A percentile compares a stretch with the other conserved stretches of the same genome.
These are phyloP conservation scores for Stenoptilia bipunctidactyla DNA, from an alignment of 2,888 invertebrate genomes.

Conservation along the genomic window DNA sequence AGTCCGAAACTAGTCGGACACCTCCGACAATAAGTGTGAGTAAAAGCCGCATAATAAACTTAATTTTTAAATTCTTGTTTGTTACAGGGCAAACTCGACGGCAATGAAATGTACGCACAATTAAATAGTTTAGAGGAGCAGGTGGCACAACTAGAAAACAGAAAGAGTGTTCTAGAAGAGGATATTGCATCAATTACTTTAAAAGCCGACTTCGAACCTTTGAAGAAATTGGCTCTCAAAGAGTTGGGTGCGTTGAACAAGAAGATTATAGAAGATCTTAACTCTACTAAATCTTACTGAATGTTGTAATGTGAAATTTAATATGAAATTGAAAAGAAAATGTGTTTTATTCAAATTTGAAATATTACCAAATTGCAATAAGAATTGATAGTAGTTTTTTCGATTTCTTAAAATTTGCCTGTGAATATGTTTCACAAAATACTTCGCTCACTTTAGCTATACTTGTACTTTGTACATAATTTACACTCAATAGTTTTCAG, in stretches of 20 bases:
- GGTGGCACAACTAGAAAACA: conserved; percentile 75
- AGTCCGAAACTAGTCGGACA: no score
- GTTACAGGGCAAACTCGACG: conserved; percentile 72
- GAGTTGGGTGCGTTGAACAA: conserved; percentile 69
- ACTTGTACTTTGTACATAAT: no score
- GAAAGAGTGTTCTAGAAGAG: conserved; percentile 76
- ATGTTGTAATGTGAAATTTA: no score
- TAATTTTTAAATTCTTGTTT: no score
- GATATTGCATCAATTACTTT: conserved; percentile 76
- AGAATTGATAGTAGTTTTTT: conserved; percentile 2
- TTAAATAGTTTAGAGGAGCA: conserved; percentile 79
- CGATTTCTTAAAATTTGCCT: neutral
- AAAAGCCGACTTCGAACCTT: conserved; percentile 76
- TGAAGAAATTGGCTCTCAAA: conserved; percentile 71
- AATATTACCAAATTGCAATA: conserved; percentile 7
- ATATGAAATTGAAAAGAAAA: no score
- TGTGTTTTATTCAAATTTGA: neutral
- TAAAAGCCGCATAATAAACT: no score
- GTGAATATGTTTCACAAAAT: no score
- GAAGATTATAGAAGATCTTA: conserved; percentile 59
- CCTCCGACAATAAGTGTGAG: no score
- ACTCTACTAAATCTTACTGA: conserved; percentile 45
- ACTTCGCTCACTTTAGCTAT: no score
- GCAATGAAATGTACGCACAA: conserved; percentile 79
- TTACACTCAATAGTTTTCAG: no score